Base-by-base conservation (phyloP, 2,888 invertebrate genomes). In the Aleiodes testaceus region DNA sequence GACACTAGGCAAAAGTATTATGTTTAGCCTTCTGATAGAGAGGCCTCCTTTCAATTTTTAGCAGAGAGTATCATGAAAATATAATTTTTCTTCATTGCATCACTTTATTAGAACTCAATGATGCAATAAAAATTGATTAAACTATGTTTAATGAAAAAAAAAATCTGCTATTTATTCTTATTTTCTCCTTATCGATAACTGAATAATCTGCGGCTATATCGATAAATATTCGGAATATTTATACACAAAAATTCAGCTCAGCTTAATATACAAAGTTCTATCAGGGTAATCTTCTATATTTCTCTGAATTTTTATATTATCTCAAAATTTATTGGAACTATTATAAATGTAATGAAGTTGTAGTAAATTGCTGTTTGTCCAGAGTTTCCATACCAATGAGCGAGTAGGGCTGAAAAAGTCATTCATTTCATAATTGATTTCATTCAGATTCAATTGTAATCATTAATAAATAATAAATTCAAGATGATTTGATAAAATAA, bases 381-480 rank as follows among this genome's bases (percentile, higher is more conserved):
- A 45, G 45, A 45, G 63, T 76, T 81, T 18, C 79, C 78, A 53
- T 85, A 85, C 87, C 87, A 87, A 66, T 87, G 86, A 30, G 85
- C 84, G 71, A 87, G 87, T 5, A 87, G 76, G 26, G 85, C 87
- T 87, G 84, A 67, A 71, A 61, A 20, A 2, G 55, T 36, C 16
- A 70, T 73, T 44, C 81, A 73, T 70, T 78, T 81, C 83, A 77
- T 78, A 64, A 76, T 83, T 74, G n/a, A 80, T 76, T 78, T 69
- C 26, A 26, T 30, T 20, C 68, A 11, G 45, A 16, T 63, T 72
- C 71, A 47, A 22, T 4, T 12, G 5, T 12, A 9, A 22, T n/a
- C 18, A 45, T 45, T 14, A 52, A 26, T 42, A 3, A 49, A 11
- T n/a, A 1, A 12, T 14, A 26, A 16, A n/a, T 49, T 16, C 3